Percentiles rank a stretch among this genome's conserved stretches.
Evolutionary conservation across 1,140 invertebrate species (phyloP).

Genomic region (Octopus sinensis): DNA sequence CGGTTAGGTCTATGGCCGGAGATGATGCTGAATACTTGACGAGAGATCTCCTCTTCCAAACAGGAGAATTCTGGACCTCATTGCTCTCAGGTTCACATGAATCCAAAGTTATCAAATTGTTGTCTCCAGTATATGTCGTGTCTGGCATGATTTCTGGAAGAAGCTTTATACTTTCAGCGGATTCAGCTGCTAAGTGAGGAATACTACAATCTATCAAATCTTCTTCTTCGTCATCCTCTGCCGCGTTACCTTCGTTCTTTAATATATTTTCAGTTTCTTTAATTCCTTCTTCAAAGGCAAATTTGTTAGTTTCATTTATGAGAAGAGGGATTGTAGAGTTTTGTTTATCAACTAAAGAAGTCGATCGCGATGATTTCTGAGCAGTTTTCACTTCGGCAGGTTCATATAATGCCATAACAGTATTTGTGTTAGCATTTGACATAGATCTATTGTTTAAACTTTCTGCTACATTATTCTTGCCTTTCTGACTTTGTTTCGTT

Average conservation of each 20-base stretch:
- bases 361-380: background rate
- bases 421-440: background rate
- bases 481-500: background rate
- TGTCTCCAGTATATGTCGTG: too few relatives aligned
- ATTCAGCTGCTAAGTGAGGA: too few relatives aligned
- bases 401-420: background rate
- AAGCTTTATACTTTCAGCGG: too few relatives aligned
- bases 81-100: too few relatives aligned
- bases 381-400: background rate
- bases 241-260: background rate
- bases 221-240: background rate
- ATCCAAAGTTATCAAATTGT: too few relatives aligned
- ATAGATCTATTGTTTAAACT: background rate
- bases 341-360: background rate
- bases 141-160: too few relatives aligned
- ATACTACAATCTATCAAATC: background rate
- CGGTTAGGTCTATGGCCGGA: too few relatives aligned
- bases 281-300: background rate
- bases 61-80: background rate
- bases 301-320: slow-evolving; percentile 17
- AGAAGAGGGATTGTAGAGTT: background rate
- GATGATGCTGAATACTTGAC: too few relatives aligned
- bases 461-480: background rate
- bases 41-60: slow-evolving; percentile 41
- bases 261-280: background rate